A percentile compares a stretch with the other conserved stretches of the same genome.
Conservation (phyloP, 2,888 invertebrate genomes). For the Morpho achilles region DNA sequence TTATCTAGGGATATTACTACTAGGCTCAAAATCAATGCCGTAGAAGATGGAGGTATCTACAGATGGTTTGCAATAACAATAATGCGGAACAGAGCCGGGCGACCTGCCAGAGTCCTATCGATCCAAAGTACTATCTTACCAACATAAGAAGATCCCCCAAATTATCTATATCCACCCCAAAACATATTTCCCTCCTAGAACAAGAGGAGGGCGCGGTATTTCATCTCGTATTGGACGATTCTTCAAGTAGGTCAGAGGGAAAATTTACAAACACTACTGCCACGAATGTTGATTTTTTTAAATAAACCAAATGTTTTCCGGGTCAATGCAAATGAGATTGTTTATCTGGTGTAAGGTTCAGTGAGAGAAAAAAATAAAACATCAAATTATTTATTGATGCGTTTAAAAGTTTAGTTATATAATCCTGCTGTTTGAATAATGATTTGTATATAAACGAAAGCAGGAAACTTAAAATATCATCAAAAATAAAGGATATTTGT, state of each 20-base stretch:
- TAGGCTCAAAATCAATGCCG: slow-evolving; percentile 63
- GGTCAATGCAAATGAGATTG: slow-evolving; percentile 67
- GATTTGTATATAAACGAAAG: no score
- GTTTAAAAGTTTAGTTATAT: no score
- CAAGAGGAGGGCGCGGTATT: slow-evolving; percentile 44
- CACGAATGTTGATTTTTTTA: slow-evolving; percentile 55
- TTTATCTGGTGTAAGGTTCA: slow-evolving; percentile 50
- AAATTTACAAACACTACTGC: slow-evolving; percentile 76
- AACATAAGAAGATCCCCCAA: slow-evolving; percentile 54
- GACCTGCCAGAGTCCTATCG: slow-evolving; percentile 76
- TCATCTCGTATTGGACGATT: slow-evolving; percentile 51
- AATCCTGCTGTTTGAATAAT: no score
- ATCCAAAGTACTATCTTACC: slow-evolving; percentile 56
- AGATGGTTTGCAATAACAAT: slow-evolving; percentile 74
- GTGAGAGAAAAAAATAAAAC: slow-evolving; percentile 24
- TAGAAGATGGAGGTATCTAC: slow-evolving; percentile 54
- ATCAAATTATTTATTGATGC: no score
- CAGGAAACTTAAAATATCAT: no score
- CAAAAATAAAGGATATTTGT: no score
- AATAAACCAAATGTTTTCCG: slow-evolving; percentile 65
- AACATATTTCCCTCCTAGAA: slow-evolving; percentile 39
- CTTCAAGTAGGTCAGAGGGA: slow-evolving; percentile 77
- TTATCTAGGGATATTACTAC: slow-evolving; percentile 58
- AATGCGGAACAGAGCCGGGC: slow-evolving; percentile 75
- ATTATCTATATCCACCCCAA: slow-evolving; percentile 49